These are phyloP conservation scores for Ptychobarbus kaznakovi DNA, from an alignment of 2,797 vertebrate genomes.

Conservation along the genomic window DNA sequence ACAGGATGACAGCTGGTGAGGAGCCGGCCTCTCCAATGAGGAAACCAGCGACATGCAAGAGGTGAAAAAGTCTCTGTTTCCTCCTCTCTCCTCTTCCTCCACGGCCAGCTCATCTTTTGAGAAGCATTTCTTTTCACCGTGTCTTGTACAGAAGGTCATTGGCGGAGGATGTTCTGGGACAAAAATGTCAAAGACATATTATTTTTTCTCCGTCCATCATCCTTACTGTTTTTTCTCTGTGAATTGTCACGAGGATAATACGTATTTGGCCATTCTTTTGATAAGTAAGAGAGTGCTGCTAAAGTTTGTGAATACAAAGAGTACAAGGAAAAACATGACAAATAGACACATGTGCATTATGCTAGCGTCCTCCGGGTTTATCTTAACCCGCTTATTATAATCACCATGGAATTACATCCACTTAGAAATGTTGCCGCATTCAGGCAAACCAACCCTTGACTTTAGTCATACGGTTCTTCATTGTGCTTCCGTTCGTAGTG, in stretches of 20 bases:
- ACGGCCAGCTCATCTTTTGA: slow-evolving; percentile 41
- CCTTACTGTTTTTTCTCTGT: slow-evolving; percentile 19
- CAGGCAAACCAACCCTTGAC: slow-evolving; percentile 49
- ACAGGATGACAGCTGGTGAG: slow-evolving; percentile 65
- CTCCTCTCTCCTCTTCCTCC: slow-evolving; percentile 57
- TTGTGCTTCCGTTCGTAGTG: slow-evolving; percentile 46
- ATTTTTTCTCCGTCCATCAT: slow-evolving; percentile 46
- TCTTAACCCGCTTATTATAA: slow-evolving; percentile 58
- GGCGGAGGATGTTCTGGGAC: slow-evolving; percentile 44
- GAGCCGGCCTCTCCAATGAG: slow-evolving; percentile 58
- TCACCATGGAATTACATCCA: slow-evolving; percentile 58
- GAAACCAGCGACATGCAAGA: slow-evolving; percentile 62
- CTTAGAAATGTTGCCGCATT: slow-evolving; percentile 56
- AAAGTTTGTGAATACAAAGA: slow-evolving; percentile 24
- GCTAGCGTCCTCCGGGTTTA: slow-evolving; percentile 35
- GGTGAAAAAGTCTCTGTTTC: slow-evolving; percentile 64
- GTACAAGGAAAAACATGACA: slow-evolving; percentile 41
- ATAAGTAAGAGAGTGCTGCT: slow-evolving; percentile 34
- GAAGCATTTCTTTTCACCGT: slow-evolving; percentile 56
- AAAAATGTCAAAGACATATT: slow-evolving; percentile 50
- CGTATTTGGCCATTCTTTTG: slow-evolving; percentile 38
- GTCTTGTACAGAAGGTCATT: slow-evolving; percentile 54
- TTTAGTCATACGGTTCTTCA: slow-evolving; percentile 42
- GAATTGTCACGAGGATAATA: slow-evolving; percentile 26
- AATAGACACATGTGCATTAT: slow-evolving; percentile 39